Conservation (phyloP, 2,113 vertebrate genomes). For the Setophaga kirtlandii region DNA sequence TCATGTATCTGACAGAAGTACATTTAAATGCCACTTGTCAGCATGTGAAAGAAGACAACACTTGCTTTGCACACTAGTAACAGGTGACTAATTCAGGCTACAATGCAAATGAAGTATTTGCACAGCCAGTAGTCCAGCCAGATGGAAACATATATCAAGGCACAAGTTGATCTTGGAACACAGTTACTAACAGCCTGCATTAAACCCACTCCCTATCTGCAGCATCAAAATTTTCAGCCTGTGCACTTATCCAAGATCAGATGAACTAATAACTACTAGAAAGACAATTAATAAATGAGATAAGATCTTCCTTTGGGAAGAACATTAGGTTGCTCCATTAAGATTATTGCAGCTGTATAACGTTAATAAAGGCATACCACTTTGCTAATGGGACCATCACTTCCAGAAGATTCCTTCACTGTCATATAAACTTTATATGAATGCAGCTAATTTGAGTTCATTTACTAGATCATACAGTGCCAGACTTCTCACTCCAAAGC, state of each 20-base stretch:
- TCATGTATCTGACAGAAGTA: not conserved
- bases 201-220: not conserved
- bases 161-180: not conserved
- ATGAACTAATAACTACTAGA: conserved; percentile 46
- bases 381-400: conserved; percentile 25
- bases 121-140: not conserved
- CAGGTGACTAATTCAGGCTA: not conserved
- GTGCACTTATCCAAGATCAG: conserved; percentile 2
- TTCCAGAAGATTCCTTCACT: conserved; percentile 47
- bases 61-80: not conserved
- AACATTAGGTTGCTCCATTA: conserved; percentile 55
- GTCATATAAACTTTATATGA: conserved; percentile 21
- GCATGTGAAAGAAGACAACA: not conserved
- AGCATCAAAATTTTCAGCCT: not conserved
- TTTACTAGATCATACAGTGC: not conserved
- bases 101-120: not conserved
- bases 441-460: conserved; percentile 11
- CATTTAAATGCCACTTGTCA: not conserved
- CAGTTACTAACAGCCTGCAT: not conserved
- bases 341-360: conserved; percentile 51
- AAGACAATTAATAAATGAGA: conserved; percentile 67
- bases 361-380: conserved; percentile 32
- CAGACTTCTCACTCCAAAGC: not conserved
- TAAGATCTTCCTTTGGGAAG: conserved; percentile 63
- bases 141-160: not conserved